A percentile compares a stretch with the other conserved stretches of the same genome.
These are phyloP conservation scores for Cabera pusaria DNA, from an alignment of 2,888 invertebrate species.

Conservation along the genomic window DNA sequence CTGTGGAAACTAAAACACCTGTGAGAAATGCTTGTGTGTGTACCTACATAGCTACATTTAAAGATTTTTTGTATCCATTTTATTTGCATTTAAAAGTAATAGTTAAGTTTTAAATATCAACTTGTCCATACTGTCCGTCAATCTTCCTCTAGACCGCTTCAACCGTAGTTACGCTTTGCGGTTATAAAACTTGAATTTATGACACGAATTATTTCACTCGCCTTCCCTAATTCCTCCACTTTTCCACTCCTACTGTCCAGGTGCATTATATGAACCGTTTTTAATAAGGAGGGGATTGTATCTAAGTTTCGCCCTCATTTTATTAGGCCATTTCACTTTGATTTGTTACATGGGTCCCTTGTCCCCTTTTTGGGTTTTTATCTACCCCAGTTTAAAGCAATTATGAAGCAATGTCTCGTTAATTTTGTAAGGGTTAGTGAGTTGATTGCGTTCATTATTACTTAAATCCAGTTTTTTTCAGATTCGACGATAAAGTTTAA, in stretches of 20 bases:
- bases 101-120: too few species aligned
- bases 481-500: constrained; percentile 11
- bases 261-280: constrained; percentile 73
- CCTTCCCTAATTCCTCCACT: constrained; percentile 65
- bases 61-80: too few species aligned
- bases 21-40: too few species aligned
- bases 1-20: too few species aligned
- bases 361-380: constrained; percentile 32
- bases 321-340: constrained; percentile 61
- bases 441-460: constrained; percentile 16
- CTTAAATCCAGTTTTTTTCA: constrained; percentile 10
- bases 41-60: too few species aligned
- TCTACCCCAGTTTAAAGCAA: constrained; percentile 32
- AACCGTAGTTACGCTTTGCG: constrained; percentile 43
- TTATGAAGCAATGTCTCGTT: constrained; percentile 31
- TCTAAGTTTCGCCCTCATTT: constrained; percentile 54
- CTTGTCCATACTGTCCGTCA: constrained; percentile 5
- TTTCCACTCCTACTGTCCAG: constrained; percentile 64
- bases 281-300: constrained; percentile 54
- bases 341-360: constrained; percentile 50
- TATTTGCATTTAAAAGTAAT: too few species aligned
- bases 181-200: constrained; percentile 81
- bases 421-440: constrained; percentile 28
- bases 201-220: constrained; percentile 73
- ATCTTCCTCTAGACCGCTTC: constrained; percentile 39